Conservation (phyloP, 2,888 invertebrate species). For the Parnassius smintheus region DNA sequence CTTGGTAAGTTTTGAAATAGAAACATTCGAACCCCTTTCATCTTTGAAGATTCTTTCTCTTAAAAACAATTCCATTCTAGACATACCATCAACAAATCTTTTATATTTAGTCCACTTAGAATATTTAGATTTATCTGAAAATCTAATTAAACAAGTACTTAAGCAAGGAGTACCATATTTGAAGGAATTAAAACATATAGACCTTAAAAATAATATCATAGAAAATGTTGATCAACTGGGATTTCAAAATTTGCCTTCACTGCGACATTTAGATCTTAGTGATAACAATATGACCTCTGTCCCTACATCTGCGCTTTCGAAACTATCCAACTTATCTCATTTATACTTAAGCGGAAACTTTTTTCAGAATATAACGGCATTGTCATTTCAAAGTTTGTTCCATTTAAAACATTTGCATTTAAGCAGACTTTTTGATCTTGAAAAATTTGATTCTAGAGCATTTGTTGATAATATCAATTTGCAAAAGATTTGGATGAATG, state of each 20-base stretch:
- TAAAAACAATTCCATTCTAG: conserved; percentile 89
- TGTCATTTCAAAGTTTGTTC: conserved; percentile 92
- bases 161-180: conserved; percentile 87
- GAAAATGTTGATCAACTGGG: conserved; percentile 85
- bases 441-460: conserved; percentile 87
- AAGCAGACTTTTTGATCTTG: conserved; percentile 84
- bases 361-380: conserved; percentile 85
- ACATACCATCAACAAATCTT: conserved; percentile 87
- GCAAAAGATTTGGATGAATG: conserved; percentile 88
- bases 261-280: conserved; percentile 88
- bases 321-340: conserved; percentile 87
- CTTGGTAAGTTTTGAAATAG: conserved; percentile 86
- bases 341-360: conserved; percentile 90
- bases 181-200: conserved; percentile 85
- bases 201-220: conserved; percentile 89
- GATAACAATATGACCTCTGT: conserved; percentile 91
- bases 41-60: conserved; percentile 87
- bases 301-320: conserved; percentile 88
- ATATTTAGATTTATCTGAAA: conserved; percentile 88
- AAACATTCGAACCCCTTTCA: conserved; percentile 85
- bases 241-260: conserved; percentile 86
- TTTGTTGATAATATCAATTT: conserved; percentile 93
- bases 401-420: conserved; percentile 88
- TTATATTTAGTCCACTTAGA: conserved; percentile 84
- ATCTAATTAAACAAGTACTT: conserved; percentile 87